Percentiles rank a stretch among this genome's conserved stretches.
phyloP scores from a whole-genome alignment of 2,113 vertebrate genomes.

The Strigops habroptila region DNA sequence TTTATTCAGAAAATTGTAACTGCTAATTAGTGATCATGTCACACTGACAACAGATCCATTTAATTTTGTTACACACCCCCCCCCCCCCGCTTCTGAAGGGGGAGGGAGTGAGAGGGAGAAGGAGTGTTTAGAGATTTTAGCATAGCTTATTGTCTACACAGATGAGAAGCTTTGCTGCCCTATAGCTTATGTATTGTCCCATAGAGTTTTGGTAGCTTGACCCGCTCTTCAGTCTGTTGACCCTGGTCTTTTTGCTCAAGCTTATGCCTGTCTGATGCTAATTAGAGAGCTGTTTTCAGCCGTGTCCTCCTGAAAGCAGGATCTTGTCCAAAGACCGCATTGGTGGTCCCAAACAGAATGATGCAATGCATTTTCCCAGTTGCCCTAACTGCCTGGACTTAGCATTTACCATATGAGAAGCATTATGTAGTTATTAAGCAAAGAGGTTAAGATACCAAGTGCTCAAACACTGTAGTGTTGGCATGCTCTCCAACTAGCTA shows the following conservation, averaged over 20 bases:
- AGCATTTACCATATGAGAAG: neutral
- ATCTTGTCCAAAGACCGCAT: constrained; percentile 49
- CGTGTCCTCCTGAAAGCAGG: constrained; percentile 56
- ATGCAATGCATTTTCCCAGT: neutral
- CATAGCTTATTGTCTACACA: neutral
- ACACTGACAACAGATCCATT: constrained; percentile 33
- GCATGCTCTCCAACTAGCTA: neutral
- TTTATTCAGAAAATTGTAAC: constrained; percentile 62
- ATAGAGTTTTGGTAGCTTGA: constrained; percentile 63
- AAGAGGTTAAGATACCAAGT: constrained; percentile 3
- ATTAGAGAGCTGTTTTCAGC: constrained; percentile 76
- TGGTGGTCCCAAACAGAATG: constrained; percentile 72
- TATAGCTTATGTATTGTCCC: constrained; percentile 64
- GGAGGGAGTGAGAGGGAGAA: neutral
- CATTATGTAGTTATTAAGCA: neutral
- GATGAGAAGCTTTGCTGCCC: constrained; percentile 37
- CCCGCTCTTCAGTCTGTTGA: constrained; percentile 70
- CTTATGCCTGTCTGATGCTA: constrained; percentile 78
- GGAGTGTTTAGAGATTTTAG: neutral
- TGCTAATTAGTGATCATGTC: constrained; percentile 59
- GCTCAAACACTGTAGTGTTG: neutral
- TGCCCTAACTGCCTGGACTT: neutral
- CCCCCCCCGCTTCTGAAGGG: neutral
- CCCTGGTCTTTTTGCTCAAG: constrained; percentile 70
- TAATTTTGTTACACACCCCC: constrained; percentile 26